Conservation (phyloP, 2,113 vertebrate species). For the Nannobrachium achirus region DNA sequence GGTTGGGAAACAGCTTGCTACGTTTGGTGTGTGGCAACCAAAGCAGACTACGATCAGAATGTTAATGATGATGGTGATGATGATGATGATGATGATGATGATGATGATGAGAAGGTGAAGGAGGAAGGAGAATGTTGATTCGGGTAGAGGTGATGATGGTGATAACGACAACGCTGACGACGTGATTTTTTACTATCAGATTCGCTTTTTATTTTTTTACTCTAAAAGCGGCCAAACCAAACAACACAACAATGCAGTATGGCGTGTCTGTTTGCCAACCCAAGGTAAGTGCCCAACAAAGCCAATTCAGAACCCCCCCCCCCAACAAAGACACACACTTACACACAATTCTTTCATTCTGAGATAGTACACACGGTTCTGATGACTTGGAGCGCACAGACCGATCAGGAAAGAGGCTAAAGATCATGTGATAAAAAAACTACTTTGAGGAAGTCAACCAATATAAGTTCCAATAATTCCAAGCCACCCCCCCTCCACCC, state of each 20-base stretch:
- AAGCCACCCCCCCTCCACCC: slow-evolving; percentile 19
- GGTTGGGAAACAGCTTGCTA: slow-evolving; percentile 25
- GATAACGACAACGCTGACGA: slow-evolving; percentile 40
- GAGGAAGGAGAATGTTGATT: slow-evolving; percentile 14
- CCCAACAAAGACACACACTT: neutral
- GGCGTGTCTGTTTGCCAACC: neutral
- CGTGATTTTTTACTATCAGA: slow-evolving; percentile 20
- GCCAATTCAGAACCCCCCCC: no score
- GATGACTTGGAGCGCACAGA: slow-evolving; percentile 32
- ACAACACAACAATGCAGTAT: neutral
- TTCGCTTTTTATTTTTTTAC: slow-evolving; percentile 25
- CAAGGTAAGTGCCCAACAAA: neutral
- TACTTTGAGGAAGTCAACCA: slow-evolving; percentile 57
- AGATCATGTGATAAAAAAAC: slow-evolving; percentile 58
- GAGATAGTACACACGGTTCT: neutral
- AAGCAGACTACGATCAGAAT: slow-evolving; percentile 22
- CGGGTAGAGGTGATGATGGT: neutral
- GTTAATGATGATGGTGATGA: slow-evolving; percentile 15
- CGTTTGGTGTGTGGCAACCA: slow-evolving; percentile 38
- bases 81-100: neutral
- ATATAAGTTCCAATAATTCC: slow-evolving; percentile 76
- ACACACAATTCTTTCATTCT: slow-evolving; percentile 6
- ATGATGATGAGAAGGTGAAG: slow-evolving; percentile 47
- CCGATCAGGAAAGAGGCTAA: slow-evolving; percentile 52
- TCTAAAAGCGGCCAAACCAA: slow-evolving; percentile 23